Evolutionary conservation across 2,888 invertebrate genomes (phyloP).

Genomic region (Polymixis lichenea): DNA sequence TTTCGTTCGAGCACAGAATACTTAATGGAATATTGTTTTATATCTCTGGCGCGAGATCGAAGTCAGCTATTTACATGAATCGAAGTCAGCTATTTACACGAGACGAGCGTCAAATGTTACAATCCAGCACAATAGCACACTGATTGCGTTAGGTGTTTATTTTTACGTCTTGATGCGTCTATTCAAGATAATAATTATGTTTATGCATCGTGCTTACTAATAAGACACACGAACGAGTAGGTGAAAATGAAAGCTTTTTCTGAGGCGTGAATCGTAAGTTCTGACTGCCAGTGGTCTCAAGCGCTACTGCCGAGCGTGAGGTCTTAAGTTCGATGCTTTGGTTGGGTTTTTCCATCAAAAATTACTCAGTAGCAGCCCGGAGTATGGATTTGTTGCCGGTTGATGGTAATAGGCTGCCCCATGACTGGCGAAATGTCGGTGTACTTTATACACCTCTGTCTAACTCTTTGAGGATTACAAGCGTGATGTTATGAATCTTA

Average conservation of each 20-base stretch:
- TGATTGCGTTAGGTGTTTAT: slow-evolving; percentile 55
- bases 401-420: no score
- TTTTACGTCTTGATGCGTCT: slow-evolving; percentile 37
- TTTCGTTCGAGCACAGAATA: slow-evolving; percentile 43
- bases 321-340: no score
- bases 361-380: no score
- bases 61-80: slow-evolving; percentile 49
- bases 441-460: no score
- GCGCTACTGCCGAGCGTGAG: no score
- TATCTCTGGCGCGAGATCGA: slow-evolving; percentile 41
- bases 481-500: background rate
- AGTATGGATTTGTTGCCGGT: no score
- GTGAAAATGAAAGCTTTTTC: background rate
- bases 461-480: no score
- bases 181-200: slow-evolving; percentile 38
- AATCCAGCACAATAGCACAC: slow-evolving; percentile 44
- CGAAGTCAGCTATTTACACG: slow-evolving; percentile 47
- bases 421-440: no score
- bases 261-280: background rate
- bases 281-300: no score
- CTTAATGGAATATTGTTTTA: slow-evolving; percentile 36
- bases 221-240: background rate
- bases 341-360: no score
- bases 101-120: slow-evolving; percentile 26
- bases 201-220: slow-evolving; percentile 29